These are phyloP conservation scores for Leptopilina syphax DNA, from an alignment of 2,888 invertebrate species.

Conservation along the genomic window DNA sequence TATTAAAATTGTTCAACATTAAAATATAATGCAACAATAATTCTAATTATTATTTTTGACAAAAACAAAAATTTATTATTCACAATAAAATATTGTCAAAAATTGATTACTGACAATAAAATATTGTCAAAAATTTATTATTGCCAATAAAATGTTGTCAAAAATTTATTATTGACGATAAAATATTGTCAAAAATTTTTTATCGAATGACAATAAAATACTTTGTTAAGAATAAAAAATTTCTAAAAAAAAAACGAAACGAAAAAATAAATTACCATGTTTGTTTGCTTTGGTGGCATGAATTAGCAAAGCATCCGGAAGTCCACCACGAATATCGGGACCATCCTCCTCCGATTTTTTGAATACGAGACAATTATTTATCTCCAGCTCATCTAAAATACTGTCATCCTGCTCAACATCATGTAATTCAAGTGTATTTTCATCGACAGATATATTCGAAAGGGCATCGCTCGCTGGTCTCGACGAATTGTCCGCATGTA, in stretches of 20 bases:
- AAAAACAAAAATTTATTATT: too few relatives aligned
- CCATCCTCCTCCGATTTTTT: constrained; percentile 91
- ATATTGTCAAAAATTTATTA: too few relatives aligned
- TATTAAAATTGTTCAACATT: neutral
- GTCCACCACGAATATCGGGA: constrained; percentile 94
- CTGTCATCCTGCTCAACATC: constrained; percentile 71
- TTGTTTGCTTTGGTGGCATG: constrained; percentile 97
- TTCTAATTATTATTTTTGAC: too few relatives aligned
- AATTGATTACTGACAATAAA: too few relatives aligned
- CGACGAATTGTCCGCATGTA: constrained; percentile 65
- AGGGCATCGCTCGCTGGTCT: constrained; percentile 72
- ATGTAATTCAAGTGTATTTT: constrained; percentile 68
- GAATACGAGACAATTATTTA: constrained; percentile 86
- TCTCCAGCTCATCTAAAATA: constrained; percentile 87
- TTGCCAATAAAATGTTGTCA: too few relatives aligned
- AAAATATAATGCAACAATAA: too few relatives aligned
- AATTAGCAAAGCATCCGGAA: constrained; percentile 95
- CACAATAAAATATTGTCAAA: too few relatives aligned
- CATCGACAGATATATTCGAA: constrained; percentile 71
- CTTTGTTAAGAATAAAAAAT: constrained; percentile 28
- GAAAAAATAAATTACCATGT: constrained; percentile 78
- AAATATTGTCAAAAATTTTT: too few relatives aligned
- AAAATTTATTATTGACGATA: too few relatives aligned
- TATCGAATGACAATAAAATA: neutral
- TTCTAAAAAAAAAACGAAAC: neutral